Conservation (phyloP, 92 coral and sea anemone species). For the Siderastrea radians region DNA sequence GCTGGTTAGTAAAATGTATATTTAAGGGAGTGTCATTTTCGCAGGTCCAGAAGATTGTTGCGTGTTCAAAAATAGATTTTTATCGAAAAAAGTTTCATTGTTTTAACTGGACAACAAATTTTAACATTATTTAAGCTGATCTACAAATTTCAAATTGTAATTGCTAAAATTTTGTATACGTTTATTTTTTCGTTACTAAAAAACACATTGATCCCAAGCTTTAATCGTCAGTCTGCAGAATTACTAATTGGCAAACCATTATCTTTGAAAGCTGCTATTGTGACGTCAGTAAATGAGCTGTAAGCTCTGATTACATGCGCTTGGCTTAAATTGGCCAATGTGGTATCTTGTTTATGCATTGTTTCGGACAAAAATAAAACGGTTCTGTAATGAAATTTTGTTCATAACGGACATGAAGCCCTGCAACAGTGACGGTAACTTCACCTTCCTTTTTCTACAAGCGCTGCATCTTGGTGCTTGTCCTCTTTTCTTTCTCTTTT, state of each 20-base stretch:
- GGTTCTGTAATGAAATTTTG: neutral
- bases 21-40: no score
- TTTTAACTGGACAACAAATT: no score
- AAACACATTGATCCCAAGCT: no score
- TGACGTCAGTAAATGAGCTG: neutral
- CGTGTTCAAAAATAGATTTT: no score
- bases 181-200: no score
- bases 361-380: neutral
- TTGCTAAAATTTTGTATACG: no score
- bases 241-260: neutral
- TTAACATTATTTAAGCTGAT: no score
- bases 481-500: conserved; percentile 1
- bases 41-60: no score
- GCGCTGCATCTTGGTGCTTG: neutral
- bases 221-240: neutral
- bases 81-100: no score
- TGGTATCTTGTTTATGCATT: neutral
- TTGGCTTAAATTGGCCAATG: neutral
- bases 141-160: no score
- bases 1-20: no score
- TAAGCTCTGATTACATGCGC: no score
- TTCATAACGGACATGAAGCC: neutral
- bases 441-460: neutral
- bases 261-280: conserved; percentile 5
- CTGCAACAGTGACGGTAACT: neutral